Conservation (phyloP, 2,113 vertebrate genomes). For the Ginglymostoma cirratum region DNA sequence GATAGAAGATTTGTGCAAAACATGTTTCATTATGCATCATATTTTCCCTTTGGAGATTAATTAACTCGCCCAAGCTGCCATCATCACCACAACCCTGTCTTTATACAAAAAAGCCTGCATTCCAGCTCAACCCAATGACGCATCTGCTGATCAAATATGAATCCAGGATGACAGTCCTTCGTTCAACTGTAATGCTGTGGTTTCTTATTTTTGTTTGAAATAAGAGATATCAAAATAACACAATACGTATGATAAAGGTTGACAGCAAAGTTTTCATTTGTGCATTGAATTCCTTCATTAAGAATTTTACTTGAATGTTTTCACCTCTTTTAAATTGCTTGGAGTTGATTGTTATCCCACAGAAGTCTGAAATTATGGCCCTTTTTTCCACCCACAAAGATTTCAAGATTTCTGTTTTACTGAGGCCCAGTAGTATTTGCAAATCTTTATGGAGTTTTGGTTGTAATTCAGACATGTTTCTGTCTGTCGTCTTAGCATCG, state of each 20-base stretch:
- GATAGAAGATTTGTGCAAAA: background rate
- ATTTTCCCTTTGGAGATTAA: background rate
- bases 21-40: background rate
- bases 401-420: background rate
- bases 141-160: background rate
- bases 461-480: background rate
- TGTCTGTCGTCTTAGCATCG: background rate
- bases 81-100: too few relatives aligned
- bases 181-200: background rate
- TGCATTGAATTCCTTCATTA: background rate
- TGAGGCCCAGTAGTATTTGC: background rate
- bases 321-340: background rate
- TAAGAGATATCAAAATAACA: background rate
- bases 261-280: background rate
- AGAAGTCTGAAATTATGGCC: background rate
- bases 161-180: background rate
- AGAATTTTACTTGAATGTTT: background rate
- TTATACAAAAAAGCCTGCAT: background rate
- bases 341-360: background rate
- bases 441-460: background rate
- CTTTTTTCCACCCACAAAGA: background rate
- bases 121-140: background rate
- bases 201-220: background rate
- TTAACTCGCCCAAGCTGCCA: background rate
- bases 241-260: background rate